Evolutionary conservation across 2,797 vertebrate genomes (phyloP).

Genomic region (Mormyrus hasselquistii): DNA sequence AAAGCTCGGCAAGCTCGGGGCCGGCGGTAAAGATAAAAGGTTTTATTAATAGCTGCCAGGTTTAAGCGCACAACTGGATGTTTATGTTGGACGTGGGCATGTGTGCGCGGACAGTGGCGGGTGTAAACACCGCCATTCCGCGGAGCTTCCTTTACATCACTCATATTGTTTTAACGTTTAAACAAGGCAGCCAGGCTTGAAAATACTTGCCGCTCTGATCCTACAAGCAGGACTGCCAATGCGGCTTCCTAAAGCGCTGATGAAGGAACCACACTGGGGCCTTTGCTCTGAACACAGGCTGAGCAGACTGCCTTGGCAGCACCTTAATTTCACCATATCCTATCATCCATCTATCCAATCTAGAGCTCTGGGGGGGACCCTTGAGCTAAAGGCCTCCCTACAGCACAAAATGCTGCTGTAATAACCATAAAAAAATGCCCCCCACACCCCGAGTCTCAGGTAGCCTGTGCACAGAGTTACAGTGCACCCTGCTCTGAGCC

Average conservation of each 20-base stretch:
- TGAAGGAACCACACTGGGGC: conserved; percentile 54
- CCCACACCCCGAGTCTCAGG: neutral
- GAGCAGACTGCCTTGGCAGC: neutral
- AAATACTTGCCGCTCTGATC: conserved; percentile 65
- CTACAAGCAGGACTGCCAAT: conserved; percentile 65
- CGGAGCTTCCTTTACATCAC: conserved; percentile 76
- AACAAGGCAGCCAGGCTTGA: conserved; percentile 56
- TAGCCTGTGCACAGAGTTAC: neutral
- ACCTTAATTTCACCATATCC: neutral
- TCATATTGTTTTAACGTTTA: conserved; percentile 70
- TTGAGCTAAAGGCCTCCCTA: neutral
- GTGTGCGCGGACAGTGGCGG: conserved; percentile 72
- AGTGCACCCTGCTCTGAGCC: neutral
- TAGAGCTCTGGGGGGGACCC: neutral
- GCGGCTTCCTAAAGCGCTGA: conserved; percentile 53
- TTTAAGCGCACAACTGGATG: conserved; percentile 75
- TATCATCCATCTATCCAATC: neutral
- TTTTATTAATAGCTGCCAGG: conserved; percentile 72
- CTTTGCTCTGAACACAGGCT: conserved; percentile 53
- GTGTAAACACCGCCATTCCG: conserved; percentile 75
- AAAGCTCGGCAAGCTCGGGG: conserved; percentile 26
- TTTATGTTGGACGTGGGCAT: conserved; percentile 75
- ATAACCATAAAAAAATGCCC: neutral
- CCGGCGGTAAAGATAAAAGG: conserved; percentile 65
- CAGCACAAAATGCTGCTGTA: neutral